Conservation (phyloP, 2,113 vertebrate genomes). For the Protobothrops flavoviridis region DNA sequence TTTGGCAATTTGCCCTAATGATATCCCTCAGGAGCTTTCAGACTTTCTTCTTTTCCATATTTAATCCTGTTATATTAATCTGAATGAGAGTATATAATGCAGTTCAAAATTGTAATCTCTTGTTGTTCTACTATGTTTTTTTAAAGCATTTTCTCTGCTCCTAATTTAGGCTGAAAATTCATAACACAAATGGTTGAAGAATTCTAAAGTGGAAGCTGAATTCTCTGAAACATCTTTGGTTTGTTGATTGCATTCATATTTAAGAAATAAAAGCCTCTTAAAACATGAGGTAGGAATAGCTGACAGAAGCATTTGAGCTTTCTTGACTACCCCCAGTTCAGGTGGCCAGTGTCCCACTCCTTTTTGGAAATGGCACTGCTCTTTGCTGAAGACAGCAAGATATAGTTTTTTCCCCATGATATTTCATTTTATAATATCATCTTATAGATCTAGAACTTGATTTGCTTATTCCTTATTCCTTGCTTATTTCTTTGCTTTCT, state of each 20-base stretch:
- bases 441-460: neutral
- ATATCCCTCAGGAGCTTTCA: slow-evolving; percentile 95
- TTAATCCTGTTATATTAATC: slow-evolving; percentile 94
- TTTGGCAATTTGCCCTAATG: slow-evolving; percentile 99
- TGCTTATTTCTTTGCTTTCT: neutral
- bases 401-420: neutral
- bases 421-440: neutral
- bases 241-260: slow-evolving; percentile 19
- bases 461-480: neutral
- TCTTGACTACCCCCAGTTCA: neutral
- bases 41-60: slow-evolving; percentile 91
- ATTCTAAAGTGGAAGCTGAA: slow-evolving; percentile 49
- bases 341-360: neutral
- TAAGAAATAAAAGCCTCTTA: slow-evolving; percentile 4
- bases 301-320: neutral
- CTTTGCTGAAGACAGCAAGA: neutral
- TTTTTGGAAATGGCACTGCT: neutral
- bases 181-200: neutral
- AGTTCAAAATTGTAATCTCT: slow-evolving; percentile 56
- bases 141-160: neutral
- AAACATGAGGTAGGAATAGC: neutral
- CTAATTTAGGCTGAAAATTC: slow-evolving; percentile 28
- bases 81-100: slow-evolving; percentile 75
- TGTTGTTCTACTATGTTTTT: slow-evolving; percentile 10
- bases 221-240: neutral